Evolutionary conservation across 2,797 vertebrate genomes (phyloP).

Genomic region (Sebastes ruberrimus): DNA sequence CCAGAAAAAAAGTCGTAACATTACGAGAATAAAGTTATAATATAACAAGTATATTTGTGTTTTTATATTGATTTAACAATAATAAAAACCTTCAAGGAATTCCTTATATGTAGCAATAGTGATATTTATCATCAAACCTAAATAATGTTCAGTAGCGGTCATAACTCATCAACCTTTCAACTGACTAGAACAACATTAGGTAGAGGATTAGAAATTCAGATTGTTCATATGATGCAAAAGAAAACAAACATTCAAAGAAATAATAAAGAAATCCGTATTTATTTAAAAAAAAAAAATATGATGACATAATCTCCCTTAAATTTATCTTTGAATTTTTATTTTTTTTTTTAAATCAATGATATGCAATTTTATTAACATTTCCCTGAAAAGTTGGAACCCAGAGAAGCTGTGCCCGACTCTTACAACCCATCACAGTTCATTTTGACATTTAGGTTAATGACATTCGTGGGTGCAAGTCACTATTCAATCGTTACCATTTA

Average conservation of each 20-base stretch:
- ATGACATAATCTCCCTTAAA: conserved; percentile 8
- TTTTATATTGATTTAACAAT: too few relatives aligned
- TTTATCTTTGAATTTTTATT: not conserved
- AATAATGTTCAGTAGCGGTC: not conserved
- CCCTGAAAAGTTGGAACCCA: not conserved
- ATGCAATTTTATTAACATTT: not conserved
- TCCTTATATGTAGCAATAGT: not conserved
- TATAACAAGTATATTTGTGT: not conserved
- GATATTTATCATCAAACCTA: not conserved
- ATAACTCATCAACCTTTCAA: not conserved
- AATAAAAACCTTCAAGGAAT: not conserved
- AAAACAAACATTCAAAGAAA: not conserved
- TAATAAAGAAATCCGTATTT: conserved; percentile 17
- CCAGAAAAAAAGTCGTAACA: too few relatives aligned
- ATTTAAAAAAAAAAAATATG: conserved; percentile 13
- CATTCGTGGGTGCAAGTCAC: not conserved
- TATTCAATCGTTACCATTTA: not conserved
- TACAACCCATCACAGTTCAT: not conserved
- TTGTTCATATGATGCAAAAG: not conserved
- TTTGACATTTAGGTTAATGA: not conserved
- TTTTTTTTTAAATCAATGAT: not conserved
- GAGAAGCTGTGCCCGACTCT: not conserved
- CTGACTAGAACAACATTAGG: not conserved
- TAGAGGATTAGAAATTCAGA: not conserved
- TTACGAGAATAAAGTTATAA: too few relatives aligned